Evolutionary conservation across 2,797 vertebrate genomes (phyloP).

Genomic region (Pyrocephalus nanus): DNA sequence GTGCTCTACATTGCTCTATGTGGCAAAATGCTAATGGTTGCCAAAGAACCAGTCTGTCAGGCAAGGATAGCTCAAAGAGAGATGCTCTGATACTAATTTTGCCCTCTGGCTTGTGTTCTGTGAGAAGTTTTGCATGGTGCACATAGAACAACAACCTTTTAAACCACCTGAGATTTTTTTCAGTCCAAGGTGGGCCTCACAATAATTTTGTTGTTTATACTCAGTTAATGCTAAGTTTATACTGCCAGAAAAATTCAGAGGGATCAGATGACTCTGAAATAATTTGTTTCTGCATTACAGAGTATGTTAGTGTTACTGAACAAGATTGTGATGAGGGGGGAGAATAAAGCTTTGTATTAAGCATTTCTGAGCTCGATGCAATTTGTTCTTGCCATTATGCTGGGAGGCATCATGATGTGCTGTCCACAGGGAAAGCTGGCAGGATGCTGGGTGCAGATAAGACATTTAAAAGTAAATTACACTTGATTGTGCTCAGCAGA

Average conservation of each 20-base stretch:
- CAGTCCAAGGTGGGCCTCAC: not conserved
- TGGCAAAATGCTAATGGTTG: not conserved
- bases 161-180: not conserved
- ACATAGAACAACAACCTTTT: not conserved
- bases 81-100: not conserved
- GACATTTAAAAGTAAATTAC: not conserved
- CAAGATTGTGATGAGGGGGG: not conserved
- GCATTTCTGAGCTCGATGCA: not conserved
- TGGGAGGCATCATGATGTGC: slow-evolving; percentile 1
- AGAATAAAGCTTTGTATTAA: not conserved
- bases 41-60: not conserved
- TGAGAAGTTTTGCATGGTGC: not conserved
- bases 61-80: not conserved
- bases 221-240: not conserved
- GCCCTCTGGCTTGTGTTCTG: not conserved
- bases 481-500: not conserved
- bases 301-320: not conserved
- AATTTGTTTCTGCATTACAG: not conserved
- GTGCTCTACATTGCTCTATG: not conserved
- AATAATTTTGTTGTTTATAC: not conserved
- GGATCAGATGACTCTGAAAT: not conserved
- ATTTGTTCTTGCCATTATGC: slow-evolving; percentile 20
- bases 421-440: slow-evolving; percentile 16
- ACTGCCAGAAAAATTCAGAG: not conserved
- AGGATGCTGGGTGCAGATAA: not conserved